Base-by-base conservation (phyloP, 2,888 invertebrate genomes). In the Troglohyphantes excavatus region DNA sequence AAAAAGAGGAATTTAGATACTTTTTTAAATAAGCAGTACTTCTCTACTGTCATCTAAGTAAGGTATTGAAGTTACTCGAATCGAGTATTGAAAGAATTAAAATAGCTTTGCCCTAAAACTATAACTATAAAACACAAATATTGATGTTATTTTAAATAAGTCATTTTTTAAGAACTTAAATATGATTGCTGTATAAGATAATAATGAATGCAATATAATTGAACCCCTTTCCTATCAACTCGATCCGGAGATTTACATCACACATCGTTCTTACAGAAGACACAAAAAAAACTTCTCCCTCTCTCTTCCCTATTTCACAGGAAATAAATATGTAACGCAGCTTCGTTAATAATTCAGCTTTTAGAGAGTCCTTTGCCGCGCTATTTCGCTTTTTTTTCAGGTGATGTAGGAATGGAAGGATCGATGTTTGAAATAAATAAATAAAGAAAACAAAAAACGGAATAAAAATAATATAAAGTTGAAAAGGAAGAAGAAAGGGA, bases 361-460 rank as follows among this genome's bases (percentile, higher is more conserved):
- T 46, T 43, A 67, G 68, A 68, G 68, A 72, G n/a, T 61, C 61
- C 73, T 82, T 61, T 81, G 43, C 65, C 19, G 29, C 79, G 29
- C 87, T 81, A 46, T 79, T 70, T 79, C 72, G 33, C 70, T 17
- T 43, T 68, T 78, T 65, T 70, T 61, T 72, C 19, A 29, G 43
- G 61, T 73, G 65, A 73, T 88, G n/a, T 73, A 88, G 88, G 88
- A 81, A 81, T 73, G 75, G 75, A 43, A 59, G 88, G 88, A 89
- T 89, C 88, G 88, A 89, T 89, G 88, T 76, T 89, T 82, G 75
- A 89, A 89, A 89, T 82, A 89, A 89, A 89, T 76, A 82, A 82
- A 73, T 26, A 67, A 46, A 76, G 75, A 23, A 78, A 29, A 61
- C 26, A 75, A n/a, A 63, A 75, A 29, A 59, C 9, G 27, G 19